Conservation (phyloP, 1,140 invertebrate species). For the Pogonomyrmex barbatus region DNA sequence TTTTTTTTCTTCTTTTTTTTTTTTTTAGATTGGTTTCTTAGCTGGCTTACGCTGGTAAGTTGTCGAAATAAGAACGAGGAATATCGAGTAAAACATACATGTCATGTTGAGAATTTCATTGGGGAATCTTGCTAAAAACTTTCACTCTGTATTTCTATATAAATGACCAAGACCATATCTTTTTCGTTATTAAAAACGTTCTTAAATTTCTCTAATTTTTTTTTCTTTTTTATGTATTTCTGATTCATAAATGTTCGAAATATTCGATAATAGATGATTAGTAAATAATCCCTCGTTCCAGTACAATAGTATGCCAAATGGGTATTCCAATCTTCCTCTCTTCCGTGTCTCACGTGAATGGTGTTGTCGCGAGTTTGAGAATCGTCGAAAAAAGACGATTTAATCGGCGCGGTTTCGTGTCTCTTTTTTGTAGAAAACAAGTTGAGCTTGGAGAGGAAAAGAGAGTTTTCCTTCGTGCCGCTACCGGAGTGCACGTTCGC, state of each 20-base stretch:
- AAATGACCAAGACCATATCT: background rate
- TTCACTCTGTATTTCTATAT: background rate
- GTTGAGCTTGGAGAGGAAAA: background rate
- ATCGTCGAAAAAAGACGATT: background rate
- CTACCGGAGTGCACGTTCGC: background rate
- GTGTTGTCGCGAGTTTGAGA: background rate
- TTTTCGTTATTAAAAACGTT: background rate
- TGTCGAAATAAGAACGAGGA: background rate
- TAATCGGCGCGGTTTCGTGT: constrained; percentile 18
- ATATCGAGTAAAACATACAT: background rate
- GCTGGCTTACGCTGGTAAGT: background rate
- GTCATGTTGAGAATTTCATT: background rate
- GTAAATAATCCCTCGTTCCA: background rate
- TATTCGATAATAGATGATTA: background rate
- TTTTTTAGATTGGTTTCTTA: constrained; percentile 1
- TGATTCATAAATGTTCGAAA: background rate
- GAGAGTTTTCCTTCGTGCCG: background rate
- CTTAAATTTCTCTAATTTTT: background rate
- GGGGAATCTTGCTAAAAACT: background rate
- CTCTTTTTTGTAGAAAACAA: background rate
- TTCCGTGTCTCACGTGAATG: background rate
- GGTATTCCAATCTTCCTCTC: background rate
- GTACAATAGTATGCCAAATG: background rate
- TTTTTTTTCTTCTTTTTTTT: constrained; percentile 16
- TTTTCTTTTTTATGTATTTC: background rate